Base-by-base conservation (phyloP, 2,113 vertebrate genomes). In the Caracal caracal region DNA sequence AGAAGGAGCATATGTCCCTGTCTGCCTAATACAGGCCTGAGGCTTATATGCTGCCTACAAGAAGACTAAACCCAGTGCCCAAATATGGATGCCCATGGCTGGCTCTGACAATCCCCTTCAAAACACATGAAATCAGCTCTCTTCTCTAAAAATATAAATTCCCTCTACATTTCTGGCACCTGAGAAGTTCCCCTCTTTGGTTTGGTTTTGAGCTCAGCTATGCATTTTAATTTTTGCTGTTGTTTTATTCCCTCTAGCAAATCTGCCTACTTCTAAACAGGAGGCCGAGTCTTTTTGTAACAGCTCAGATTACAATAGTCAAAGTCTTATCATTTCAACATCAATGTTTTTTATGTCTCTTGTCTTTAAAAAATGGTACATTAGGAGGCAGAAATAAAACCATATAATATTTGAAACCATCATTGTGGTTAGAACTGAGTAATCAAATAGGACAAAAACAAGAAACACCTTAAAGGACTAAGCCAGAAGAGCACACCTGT, bases 201-300 rank as follows among this genome's bases (percentile, higher is more conserved):
- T 96, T 94, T 82, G 65, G n/a, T 96, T 94, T 82, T 73, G 59
- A 92, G 73, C 26, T 89, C 78, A 59, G 68, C 19, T 17, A 20
- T 24, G 37, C 59, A 75, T 92, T 95, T 96, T 70, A 56, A 94
- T 70, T 90, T 88, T 75, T 91, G 13, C 61, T 89, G 49, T 53
- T 93, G 33, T 84, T 75, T 51, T 53, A 79, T 51, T 71, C 51
- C 68, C 12, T 79, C 75, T 40, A 94, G 33, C 13, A 78, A 66
- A 95, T 40, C 26, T 33, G 49, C 30, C 53, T 94, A 83, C 78
- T 93, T 93, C 96, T 92, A 96, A 88, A 35, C n/a, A 53, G 71
- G 61, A 73, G 3, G 47, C n/a, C 83, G 49, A 59, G 76, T 61
- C 33, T 71, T 93, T 88, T 82, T 90, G 10, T 59, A 80, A 90